Evolutionary conservation across 2,113 vertebrate species (phyloP).

Genomic region (Callipepla squamata): DNA sequence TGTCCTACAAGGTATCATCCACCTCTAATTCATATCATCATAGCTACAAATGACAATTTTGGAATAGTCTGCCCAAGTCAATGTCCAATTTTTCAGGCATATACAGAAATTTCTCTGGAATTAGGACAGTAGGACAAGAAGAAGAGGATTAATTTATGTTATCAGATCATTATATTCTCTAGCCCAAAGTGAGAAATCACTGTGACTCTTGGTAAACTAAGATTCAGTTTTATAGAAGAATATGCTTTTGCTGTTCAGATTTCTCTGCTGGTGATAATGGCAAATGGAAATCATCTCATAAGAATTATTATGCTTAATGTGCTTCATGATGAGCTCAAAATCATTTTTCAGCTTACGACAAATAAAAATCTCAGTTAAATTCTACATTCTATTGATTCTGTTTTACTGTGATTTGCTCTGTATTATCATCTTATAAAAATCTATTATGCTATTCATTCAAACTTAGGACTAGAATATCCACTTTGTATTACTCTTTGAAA

Average conservation of each 20-base stretch:
- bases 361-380: background rate
- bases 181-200: background rate
- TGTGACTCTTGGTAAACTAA: background rate
- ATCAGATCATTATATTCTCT: background rate
- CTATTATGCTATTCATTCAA: background rate
- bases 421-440: background rate
- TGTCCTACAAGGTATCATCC: background rate
- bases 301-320: background rate
- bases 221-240: rapidly evolving
- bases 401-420: background rate
- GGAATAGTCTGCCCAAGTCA: background rate
- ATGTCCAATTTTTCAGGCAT: background rate
- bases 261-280: background rate
- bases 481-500: background rate
- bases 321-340: background rate
- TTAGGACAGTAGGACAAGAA: rapidly evolving
- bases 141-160: background rate
- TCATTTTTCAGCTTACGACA: background rate
- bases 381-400: background rate
- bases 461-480: background rate
- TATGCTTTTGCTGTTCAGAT: background rate
- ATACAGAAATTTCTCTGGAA: background rate
- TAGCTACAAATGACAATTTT: background rate
- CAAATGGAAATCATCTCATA: background rate
- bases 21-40: background rate